Percentiles rank a stretch among this genome's conserved stretches.
Evolutionary conservation across 1,140 invertebrate species (phyloP).

Genomic region (Lepidostoma basale): DNA sequence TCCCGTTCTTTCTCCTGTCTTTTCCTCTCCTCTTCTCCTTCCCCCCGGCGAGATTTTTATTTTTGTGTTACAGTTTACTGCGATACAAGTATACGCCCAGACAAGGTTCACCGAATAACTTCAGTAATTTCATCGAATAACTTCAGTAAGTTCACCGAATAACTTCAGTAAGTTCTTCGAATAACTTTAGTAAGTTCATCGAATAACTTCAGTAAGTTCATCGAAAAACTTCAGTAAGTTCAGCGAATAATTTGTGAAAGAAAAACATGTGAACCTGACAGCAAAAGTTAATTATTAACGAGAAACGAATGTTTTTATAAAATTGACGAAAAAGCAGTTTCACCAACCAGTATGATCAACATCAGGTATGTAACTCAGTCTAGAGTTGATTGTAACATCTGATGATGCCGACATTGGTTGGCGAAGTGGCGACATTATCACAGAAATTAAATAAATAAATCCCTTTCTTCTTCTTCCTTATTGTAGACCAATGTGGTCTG

Average conservation of each 20-base stretch:
- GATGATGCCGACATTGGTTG: no score
- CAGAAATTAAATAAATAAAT: no score
- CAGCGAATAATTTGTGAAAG: neutral
- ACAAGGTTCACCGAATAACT: neutral
- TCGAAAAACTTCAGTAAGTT: neutral
- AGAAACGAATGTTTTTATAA: no score
- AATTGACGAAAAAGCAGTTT: no score
- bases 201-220: neutral
- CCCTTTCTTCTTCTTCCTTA: no score
- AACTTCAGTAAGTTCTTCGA: neutral
- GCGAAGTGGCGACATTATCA: no score
- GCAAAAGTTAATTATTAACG: no score
- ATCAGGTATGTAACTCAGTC: no score
- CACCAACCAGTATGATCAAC: no score
- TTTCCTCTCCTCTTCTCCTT: conserved; percentile 6
- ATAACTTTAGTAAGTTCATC: neutral
- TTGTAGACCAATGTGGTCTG: no score
- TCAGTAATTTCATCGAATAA: neutral
- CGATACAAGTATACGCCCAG: conserved; percentile 9
- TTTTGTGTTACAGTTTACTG: conserved; percentile 22
- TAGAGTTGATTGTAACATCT: no score
- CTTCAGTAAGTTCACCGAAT: neutral
- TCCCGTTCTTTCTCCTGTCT: neutral
- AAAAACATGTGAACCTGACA: no score
- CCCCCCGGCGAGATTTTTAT: neutral